A percentile compares a stretch with the other conserved stretches of the same genome.
Evolutionary conservation across 2,113 vertebrate species (phyloP).

Genomic region (Spheniscus mendiculus): DNA sequence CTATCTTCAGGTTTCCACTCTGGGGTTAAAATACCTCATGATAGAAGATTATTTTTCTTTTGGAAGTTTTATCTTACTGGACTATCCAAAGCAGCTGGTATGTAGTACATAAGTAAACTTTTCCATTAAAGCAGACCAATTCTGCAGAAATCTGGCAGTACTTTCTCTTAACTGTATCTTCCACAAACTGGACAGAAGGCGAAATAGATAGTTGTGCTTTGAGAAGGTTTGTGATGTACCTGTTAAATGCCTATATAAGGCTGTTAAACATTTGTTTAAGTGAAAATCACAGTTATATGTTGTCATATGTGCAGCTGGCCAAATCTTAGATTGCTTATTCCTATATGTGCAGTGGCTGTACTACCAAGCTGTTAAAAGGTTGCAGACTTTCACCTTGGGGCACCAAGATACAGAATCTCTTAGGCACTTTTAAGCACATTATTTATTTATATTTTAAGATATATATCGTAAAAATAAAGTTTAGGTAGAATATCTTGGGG

Average conservation of each 20-base stretch:
- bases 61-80: neutral
- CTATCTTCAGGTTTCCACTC: neutral
- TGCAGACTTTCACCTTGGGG: neutral
- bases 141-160: neutral
- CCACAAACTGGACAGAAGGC: neutral
- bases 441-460: neutral
- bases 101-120: neutral
- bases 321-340: neutral
- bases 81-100: neutral
- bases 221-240: neutral
- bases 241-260: neutral
- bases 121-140: neutral
- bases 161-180: neutral
- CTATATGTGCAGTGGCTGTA: neutral
- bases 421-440: neutral
- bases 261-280: neutral
- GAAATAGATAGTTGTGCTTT: neutral
- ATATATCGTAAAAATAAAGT: neutral
- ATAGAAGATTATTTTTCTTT: neutral
- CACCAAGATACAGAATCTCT: neutral
- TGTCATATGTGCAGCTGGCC: neutral
- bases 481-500: neutral
- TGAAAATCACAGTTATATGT: neutral
- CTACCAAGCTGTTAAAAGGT: neutral
- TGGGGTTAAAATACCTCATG: neutral